phyloP scores from a whole-genome alignment of 2,888 invertebrate genomes.

The Sussaba pulchella region DNA sequence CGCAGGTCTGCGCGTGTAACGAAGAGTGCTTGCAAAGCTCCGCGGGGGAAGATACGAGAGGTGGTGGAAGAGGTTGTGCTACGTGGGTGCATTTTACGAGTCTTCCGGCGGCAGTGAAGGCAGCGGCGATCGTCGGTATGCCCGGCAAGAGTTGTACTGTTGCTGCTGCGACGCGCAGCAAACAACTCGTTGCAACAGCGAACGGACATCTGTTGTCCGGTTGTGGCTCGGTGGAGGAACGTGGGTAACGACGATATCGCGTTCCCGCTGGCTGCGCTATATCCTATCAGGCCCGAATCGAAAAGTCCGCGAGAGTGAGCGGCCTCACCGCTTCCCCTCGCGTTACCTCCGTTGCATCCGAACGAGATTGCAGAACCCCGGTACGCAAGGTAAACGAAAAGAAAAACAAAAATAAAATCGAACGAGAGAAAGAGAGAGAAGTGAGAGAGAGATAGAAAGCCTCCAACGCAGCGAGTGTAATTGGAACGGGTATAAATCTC shows the following conservation, averaged over 20 bases:
- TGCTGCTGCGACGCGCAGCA: constrained; percentile 31
- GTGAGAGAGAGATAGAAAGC: not conserved
- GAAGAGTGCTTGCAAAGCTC: constrained; percentile 33
- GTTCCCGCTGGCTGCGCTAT: constrained; percentile 59
- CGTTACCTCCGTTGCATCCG: constrained; percentile 13
- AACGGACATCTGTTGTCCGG: constrained; percentile 74
- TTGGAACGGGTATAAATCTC: constrained; percentile 83
- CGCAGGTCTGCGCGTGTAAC: constrained; percentile 50
- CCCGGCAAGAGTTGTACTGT: constrained; percentile 49
- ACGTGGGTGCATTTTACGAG: constrained; percentile 77
- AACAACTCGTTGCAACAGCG: constrained; percentile 41
- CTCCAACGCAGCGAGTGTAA: constrained; percentile 76
- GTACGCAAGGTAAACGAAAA: constrained; percentile 42
- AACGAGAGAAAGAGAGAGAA: constrained; percentile 20
- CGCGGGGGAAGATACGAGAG: constrained; percentile 54
- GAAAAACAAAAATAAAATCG: constrained; percentile 18
- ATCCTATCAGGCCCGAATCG: constrained; percentile 64
- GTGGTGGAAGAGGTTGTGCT: constrained; percentile 58
- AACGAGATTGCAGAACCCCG: constrained; percentile 30
- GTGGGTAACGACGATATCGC: constrained; percentile 62
- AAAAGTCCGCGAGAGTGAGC: constrained; percentile 46
- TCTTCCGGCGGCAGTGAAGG: constrained; percentile 57
- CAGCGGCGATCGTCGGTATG: constrained; percentile 17
- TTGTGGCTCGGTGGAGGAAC: constrained; percentile 44
- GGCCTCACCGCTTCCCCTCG: constrained; percentile 12